Conservation (phyloP, 2,888 invertebrate species). For the Drosophila ezoana region DNA sequence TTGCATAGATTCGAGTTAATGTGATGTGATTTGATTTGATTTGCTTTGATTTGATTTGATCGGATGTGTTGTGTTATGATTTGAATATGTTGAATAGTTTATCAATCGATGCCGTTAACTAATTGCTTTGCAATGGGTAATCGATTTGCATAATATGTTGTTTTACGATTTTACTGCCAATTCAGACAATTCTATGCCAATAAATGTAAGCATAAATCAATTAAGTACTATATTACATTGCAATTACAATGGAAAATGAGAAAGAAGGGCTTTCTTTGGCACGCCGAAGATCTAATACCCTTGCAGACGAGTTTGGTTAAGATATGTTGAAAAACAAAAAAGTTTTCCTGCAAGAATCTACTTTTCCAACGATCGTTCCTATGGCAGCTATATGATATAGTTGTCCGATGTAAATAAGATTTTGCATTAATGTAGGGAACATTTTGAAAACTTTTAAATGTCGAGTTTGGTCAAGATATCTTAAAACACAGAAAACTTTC, state of each 20-base stretch:
- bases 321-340: no score
- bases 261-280: no score
- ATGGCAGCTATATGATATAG: no score
- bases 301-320: neutral
- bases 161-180: slow-evolving; percentile 1
- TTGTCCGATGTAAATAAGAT: no score
- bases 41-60: slow-evolving; percentile 10
- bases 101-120: slow-evolving; percentile 31
- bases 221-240: neutral
- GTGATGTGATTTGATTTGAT: slow-evolving; percentile 4
- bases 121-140: slow-evolving; percentile 8
- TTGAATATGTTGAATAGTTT: slow-evolving; percentile 12
- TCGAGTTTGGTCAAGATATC: no score
- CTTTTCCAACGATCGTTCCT: no score
- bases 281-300: no score
- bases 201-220: slow-evolving; percentile 14
- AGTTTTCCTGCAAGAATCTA: no score
- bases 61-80: slow-evolving; percentile 9
- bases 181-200: neutral
- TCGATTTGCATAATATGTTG: slow-evolving; percentile 22
- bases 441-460: no score
- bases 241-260: neutral
- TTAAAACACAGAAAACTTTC: no score
- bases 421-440: no score
- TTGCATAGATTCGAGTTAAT: slow-evolving; percentile 18